These are phyloP conservation scores for Tricholaema leucomelas DNA, from an alignment of 2,113 vertebrate genomes.

Conservation along the genomic window DNA sequence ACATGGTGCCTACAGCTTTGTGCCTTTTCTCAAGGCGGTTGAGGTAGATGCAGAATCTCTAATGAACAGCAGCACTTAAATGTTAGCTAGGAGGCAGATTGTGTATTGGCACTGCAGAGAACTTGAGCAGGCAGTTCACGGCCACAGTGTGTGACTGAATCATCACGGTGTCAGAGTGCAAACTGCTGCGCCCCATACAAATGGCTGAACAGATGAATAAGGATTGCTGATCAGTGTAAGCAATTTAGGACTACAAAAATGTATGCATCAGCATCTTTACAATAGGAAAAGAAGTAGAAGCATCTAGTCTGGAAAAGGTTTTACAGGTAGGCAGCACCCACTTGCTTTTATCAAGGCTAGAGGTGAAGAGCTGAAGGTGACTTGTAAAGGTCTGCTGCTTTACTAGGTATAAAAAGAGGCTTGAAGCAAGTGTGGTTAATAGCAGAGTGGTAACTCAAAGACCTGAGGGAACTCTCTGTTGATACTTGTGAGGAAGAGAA, in stretches of 20 bases:
- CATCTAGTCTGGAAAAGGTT: not conserved
- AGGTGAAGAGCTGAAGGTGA: not conserved
- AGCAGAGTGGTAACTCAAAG: not conserved
- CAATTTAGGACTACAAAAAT: not conserved
- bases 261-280: not conserved
- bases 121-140: rapidly evolving
- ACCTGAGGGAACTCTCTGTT: not conserved
- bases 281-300: not conserved
- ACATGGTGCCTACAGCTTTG: not conserved
- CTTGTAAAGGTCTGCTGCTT: not conserved
- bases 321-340: not conserved
- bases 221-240: not conserved
- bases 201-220: not conserved
- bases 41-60: not conserved
- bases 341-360: not conserved
- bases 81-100: not conserved
- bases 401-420: not conserved
- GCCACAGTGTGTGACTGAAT: rapidly evolving
- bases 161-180: rapidly evolving
- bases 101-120: not conserved
- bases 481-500: not conserved
- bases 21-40: not conserved
- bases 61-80: not conserved
- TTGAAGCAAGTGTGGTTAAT: not conserved
- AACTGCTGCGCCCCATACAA: rapidly evolving